These are phyloP conservation scores for Calameuta idolon DNA, from an alignment of 2,888 invertebrate genomes.

Conservation along the genomic window DNA sequence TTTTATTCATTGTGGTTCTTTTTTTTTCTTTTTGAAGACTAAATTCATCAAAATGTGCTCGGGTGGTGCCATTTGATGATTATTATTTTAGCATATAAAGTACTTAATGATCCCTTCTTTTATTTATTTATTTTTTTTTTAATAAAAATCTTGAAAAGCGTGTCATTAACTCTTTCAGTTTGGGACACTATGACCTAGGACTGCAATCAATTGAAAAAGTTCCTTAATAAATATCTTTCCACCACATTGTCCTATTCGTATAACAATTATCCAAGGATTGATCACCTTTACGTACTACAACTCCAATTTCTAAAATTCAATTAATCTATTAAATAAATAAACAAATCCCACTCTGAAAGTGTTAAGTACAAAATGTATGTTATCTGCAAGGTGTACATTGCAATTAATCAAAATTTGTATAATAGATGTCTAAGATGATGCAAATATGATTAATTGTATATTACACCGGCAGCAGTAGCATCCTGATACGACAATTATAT, in stretches of 20 bases:
- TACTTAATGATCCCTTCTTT: conserved; percentile 33
- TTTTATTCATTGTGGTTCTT: not conserved
- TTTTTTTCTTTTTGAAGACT: not conserved
- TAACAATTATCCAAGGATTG: too few species aligned
- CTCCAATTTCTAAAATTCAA: not conserved
- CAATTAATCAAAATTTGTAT: not conserved
- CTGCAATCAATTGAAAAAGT: not conserved
- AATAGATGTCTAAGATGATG: not conserved
- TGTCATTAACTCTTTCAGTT: not conserved
- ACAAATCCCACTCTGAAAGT: not conserved
- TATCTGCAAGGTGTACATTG: not conserved
- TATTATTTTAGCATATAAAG: conserved; percentile 34
- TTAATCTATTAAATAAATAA: not conserved
- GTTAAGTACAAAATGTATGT: not conserved
- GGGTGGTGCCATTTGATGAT: conserved; percentile 25
- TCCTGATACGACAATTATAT: not conserved
- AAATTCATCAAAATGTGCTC: not conserved
- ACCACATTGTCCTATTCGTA: too few species aligned
- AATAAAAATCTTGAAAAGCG: not conserved
- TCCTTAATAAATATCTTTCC: not conserved
- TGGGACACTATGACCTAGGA: not conserved
- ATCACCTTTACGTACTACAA: not conserved
- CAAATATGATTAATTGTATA: not conserved
- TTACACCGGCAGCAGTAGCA: not conserved
- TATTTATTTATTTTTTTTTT: not conserved